Evolutionary conservation across 2,888 invertebrate genomes (phyloP).

Genomic region (Cenopis cana): DNA sequence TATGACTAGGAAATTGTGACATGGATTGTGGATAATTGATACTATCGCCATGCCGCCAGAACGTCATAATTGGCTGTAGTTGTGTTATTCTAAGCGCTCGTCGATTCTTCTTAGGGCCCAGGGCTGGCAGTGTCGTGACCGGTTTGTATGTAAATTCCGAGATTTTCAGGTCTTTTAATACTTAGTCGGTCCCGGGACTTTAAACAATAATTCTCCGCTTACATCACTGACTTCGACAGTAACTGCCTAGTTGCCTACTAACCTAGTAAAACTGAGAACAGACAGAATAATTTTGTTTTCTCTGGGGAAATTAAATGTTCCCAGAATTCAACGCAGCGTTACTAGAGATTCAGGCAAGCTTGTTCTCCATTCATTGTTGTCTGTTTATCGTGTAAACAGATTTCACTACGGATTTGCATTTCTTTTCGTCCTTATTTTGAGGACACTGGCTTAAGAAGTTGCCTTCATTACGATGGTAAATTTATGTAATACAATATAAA

Average conservation of each 20-base stretch:
- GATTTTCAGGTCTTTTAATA: no score
- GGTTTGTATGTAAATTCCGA: no score
- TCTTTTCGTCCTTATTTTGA: slow-evolving; percentile 27
- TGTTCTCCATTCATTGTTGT: slow-evolving; percentile 10
- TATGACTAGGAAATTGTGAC: no score
- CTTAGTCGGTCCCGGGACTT: no score
- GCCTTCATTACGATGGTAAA: slow-evolving; percentile 14
- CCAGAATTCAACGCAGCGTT: slow-evolving; percentile 9
- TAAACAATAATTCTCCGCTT: no score
- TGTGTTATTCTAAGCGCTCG: no score
- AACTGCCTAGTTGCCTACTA: no score
- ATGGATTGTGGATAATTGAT: no score
- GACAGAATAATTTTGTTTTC: slow-evolving; percentile 5
- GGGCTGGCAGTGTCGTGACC: no score
- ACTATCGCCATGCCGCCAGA: no score
- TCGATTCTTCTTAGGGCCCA: no score
- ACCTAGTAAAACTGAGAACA: background rate
- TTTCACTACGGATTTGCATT: slow-evolving; percentile 22
- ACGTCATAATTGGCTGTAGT: no score
- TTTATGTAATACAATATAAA: slow-evolving; percentile 18
- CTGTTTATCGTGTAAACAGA: slow-evolving; percentile 24
- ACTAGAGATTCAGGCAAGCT: slow-evolving; percentile 6
- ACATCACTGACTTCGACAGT: background rate
- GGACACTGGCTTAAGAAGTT: slow-evolving; percentile 18
- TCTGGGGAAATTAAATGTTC: slow-evolving; percentile 12